Evolutionary conservation across 2,113 vertebrate genomes (phyloP).

Genomic region (Isichthys henryi): DNA sequence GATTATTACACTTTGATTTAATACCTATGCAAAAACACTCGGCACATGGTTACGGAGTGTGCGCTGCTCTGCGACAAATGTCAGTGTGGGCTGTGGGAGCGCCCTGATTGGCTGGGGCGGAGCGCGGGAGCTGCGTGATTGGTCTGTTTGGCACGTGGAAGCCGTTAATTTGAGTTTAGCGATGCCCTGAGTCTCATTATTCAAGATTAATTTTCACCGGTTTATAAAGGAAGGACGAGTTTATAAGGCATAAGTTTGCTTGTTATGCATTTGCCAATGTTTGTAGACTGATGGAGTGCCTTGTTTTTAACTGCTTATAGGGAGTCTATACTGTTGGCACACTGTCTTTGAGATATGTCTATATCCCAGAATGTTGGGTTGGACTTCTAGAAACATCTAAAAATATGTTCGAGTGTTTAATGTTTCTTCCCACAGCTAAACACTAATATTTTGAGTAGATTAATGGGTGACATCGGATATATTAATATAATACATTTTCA

Average conservation of each 20-base stretch:
- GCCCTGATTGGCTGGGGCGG: not conserved
- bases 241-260: not conserved
- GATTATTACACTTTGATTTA: constrained; percentile 3
- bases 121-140: too few species aligned
- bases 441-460: not conserved
- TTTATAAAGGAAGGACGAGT: not conserved
- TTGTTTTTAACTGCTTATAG: not conserved
- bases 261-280: not conserved
- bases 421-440: not conserved
- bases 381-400: not conserved
- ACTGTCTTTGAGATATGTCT: not conserved
- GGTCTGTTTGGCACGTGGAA: not conserved
- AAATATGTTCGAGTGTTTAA: not conserved
- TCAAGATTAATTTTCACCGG: not conserved
- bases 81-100: too few species aligned
- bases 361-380: not conserved
- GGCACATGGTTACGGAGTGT: not conserved
- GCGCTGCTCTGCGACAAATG: not conserved
- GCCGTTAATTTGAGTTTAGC: not conserved
- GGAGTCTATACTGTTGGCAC: not conserved
- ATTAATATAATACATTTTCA: not conserved
- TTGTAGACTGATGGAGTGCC: not conserved
- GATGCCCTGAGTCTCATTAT: not conserved
- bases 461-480: not conserved
- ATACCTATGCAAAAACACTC: not conserved